Evolutionary conservation across 53 echinoderm and acorn worm species (phyloP), one percentile per base, ranked within the genome.

Genomic region (Henricia sp.): DNA sequence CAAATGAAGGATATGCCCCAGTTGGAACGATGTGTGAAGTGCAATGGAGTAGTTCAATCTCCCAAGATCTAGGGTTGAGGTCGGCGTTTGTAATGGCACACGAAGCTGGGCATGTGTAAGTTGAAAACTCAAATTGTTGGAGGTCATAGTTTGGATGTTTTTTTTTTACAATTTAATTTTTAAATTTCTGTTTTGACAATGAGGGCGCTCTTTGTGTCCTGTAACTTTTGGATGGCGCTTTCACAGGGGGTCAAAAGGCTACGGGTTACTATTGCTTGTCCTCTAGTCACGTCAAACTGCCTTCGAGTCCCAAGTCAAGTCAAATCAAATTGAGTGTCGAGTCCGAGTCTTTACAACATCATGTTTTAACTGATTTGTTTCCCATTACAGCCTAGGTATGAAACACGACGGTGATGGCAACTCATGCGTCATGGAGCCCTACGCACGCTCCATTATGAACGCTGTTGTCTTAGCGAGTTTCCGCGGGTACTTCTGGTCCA

Each of bases 41-140:
- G 39, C 82, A 67, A 17, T 73, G 96, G 53, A 95, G 96, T 58
- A 93, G 93, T 58, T 91, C 96, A 30, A 72, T 95, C 46, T 93
- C 91, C 55, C 86, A 86, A 44, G 96, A 95, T 54, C 93, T 93
- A 42, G 95, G 96, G 33, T 80, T 95, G 5, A 55, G 88, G 10
- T 93, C 96, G 3, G 72, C 96, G 6, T 95, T 93, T 58, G 93
- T 95, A 3, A 71, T 93, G 34, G 92, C 96, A 3, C 93, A 93
- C 59, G 93, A 95, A 44, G 88, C 89, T 40, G 96, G 91, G 29
- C 96, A 95, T 67, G 93, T 95, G 93, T 95, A 84, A 91, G 96
- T 82, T 58, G 1, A n/a, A n/a, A n/a, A n/a, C n/a, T n/a, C n/a
- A n/a, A n/a, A n/a, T n/a, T n/a, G n/a, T n/a, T n/a, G n/a, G n/a